Evolutionary conservation across 2,797 vertebrate genomes (phyloP).

Genomic region (Sebastes nivosus): DNA sequence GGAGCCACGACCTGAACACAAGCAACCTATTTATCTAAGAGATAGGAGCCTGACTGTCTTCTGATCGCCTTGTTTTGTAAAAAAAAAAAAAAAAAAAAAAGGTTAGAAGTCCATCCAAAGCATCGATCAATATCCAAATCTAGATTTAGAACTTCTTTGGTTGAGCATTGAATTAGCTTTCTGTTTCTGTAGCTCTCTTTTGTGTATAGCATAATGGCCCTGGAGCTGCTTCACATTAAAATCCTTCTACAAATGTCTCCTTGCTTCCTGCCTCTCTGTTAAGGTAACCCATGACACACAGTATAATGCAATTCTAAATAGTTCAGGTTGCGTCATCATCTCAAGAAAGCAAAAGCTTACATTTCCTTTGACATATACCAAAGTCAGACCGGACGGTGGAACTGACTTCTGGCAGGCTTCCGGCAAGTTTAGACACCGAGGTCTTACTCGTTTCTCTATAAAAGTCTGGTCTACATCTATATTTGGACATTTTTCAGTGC

Average conservation of each 20-base stretch:
- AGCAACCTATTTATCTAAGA: not conserved
- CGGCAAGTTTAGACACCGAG: not conserved
- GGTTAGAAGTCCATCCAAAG: not conserved
- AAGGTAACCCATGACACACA: not conserved
- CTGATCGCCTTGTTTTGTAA: not conserved
- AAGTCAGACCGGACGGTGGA: not conserved
- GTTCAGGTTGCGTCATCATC: not conserved
- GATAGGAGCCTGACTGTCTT: conserved; percentile 6
- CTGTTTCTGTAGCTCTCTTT: not conserved
- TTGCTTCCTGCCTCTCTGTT: not conserved
- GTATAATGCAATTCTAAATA: not conserved
- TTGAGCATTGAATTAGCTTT: not conserved
- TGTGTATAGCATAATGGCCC: not conserved
- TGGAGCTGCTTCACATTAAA: not conserved
- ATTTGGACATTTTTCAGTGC: not conserved
- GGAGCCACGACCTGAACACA: not conserved
- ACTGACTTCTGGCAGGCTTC: not conserved
- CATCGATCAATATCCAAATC: not conserved
- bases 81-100: not conserved
- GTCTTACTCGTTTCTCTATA: not conserved
- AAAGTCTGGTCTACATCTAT: not conserved
- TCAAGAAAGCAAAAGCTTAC: not conserved
- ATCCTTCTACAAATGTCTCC: not conserved
- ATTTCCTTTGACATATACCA: not conserved
- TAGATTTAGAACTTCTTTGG: not conserved